A percentile compares a stretch with the other conserved stretches of the same genome.
These are phyloP conservation scores for Pachypsylla venusta DNA, from an alignment of 1,140 invertebrate species.

Conservation along the genomic window DNA sequence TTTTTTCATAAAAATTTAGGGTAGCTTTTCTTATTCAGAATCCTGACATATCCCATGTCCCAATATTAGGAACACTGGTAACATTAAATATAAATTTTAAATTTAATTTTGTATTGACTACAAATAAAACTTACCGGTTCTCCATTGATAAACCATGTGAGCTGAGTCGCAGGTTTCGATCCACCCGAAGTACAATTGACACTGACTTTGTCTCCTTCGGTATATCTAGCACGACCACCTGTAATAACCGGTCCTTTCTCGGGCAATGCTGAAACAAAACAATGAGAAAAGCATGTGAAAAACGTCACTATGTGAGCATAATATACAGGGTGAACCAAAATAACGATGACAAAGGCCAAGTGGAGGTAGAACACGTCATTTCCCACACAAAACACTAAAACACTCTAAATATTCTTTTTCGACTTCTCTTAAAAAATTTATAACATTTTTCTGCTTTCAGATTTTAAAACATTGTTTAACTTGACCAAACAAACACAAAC, in stretches of 20 bases:
- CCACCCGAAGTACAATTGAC: conserved; percentile 69
- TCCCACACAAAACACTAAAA: too few relatives aligned
- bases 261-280: conserved; percentile 48
- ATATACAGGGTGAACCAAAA: too few relatives aligned
- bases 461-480: too few relatives aligned
- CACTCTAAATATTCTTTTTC: too few relatives aligned
- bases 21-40: not conserved
- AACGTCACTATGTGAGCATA: too few relatives aligned
- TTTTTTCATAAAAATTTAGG: not conserved
- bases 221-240: conserved; percentile 60
- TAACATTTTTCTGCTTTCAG: too few relatives aligned
- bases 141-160: conserved; percentile 78
- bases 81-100: not conserved
- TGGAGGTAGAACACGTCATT: too few relatives aligned
- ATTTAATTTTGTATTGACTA: conserved; percentile 19
- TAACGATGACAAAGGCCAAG: too few relatives aligned
- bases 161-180: conserved; percentile 64
- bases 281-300: conserved; percentile 7
- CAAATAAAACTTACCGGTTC: conserved; percentile 46
- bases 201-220: conserved; percentile 59
- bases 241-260: conserved; percentile 65
- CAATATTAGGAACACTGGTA: not conserved
- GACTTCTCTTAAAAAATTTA: too few relatives aligned
- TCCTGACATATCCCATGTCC: not conserved
- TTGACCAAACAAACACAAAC: too few relatives aligned